A percentile compares a stretch with the other conserved stretches of the same genome.
Conservation (phyloP, 2,888 invertebrate genomes). For the Notodonta ziczac region DNA sequence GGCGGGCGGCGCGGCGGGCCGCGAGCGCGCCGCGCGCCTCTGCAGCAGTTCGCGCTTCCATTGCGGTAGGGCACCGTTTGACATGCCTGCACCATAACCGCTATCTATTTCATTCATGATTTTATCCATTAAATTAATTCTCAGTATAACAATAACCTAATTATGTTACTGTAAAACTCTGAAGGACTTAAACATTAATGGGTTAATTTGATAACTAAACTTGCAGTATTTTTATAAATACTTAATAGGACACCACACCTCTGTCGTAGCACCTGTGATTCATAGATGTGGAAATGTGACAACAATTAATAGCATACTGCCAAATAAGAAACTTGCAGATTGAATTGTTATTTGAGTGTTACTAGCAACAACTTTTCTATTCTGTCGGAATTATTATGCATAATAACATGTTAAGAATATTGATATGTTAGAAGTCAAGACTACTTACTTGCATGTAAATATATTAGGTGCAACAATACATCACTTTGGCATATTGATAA, state of each 20-base stretch:
- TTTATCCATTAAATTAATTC: no score
- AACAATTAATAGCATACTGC: conserved; percentile 7
- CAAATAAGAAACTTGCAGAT: conserved; percentile 17
- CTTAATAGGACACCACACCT: no score
- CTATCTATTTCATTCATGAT: not conserved
- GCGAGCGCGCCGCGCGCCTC: conserved; percentile 84
- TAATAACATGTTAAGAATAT: not conserved
- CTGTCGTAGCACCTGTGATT: no score
- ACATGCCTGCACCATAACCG: conserved; percentile 61
- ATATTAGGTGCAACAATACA: no score
- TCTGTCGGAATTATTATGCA: not conserved
- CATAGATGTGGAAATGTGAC: conserved; percentile 22
- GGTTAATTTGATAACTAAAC: no score
- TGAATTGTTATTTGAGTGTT: conserved; percentile 5
- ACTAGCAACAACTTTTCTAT: not conserved
- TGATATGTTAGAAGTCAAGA: no score
- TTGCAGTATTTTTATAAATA: no score
- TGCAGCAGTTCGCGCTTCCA: conserved; percentile 94
- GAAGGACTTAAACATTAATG: no score
- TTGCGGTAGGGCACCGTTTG: conserved; percentile 86
- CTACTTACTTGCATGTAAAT: no score
- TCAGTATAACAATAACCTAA: no score
- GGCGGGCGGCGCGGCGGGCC: conserved; percentile 45
- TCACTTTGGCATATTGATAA: no score
- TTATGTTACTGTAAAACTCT: not conserved